A percentile compares a stretch with the other conserved stretches of the same genome.
Evolutionary conservation across 2,797 vertebrate species (phyloP).

Genomic region (Sebastes matsubarae): DNA sequence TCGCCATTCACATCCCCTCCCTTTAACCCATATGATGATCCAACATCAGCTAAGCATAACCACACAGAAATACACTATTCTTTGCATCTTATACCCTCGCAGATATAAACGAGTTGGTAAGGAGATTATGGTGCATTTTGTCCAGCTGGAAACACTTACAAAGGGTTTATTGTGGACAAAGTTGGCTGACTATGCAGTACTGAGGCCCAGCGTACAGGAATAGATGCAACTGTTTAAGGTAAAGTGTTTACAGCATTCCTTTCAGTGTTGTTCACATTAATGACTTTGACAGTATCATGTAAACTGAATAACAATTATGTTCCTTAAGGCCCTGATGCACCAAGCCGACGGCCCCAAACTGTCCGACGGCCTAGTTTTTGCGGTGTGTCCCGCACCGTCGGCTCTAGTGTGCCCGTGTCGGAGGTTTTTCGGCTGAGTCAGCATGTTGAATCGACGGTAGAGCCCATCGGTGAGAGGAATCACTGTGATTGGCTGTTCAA

Average conservation of each 20-base stretch:
- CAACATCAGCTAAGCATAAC: slow-evolving; percentile 1
- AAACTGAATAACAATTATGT: not conserved
- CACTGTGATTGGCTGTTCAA: too few species aligned
- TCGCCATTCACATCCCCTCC: not conserved
- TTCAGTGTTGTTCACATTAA: not conserved
- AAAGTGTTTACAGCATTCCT: slow-evolving; percentile 8
- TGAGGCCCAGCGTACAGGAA: slow-evolving; percentile 11
- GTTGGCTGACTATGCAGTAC: slow-evolving; percentile 20
- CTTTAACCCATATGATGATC: not conserved
- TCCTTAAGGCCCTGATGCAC: not conserved
- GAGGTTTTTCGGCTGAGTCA: too few species aligned
- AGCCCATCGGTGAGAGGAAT: too few species aligned
- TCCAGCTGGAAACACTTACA: slow-evolving; percentile 29
- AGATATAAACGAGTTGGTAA: slow-evolving; percentile 2
- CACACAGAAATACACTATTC: not conserved
- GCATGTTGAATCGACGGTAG: too few species aligned
- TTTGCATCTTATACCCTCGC: not conserved
- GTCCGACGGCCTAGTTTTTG: too few species aligned
- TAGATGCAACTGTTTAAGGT: not conserved
- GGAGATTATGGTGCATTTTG: slow-evolving; percentile 26
- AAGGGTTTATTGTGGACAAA: slow-evolving; percentile 25
- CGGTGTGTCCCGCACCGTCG: too few species aligned
- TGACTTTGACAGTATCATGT: not conserved
- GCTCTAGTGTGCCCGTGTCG: too few species aligned
- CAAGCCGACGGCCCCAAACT: too few species aligned